Conservation (phyloP, 2,888 invertebrate genomes). For the Drosophila neonasuta region DNA sequence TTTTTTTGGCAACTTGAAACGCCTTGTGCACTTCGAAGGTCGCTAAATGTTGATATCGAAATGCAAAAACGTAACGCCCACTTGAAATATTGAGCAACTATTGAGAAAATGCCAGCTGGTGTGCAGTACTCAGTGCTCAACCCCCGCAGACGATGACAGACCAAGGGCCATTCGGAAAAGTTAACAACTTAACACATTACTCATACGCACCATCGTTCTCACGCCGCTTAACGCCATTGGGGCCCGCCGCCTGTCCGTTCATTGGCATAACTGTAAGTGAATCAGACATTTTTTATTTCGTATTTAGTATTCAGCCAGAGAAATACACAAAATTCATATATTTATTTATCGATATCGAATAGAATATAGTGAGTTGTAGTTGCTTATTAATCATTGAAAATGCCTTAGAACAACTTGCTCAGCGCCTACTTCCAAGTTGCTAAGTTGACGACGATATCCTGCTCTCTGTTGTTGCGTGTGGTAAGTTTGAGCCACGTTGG, state of each 20-base stretch:
- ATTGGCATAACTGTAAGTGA: slow-evolving; percentile 80
- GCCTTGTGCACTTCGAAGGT: slow-evolving; percentile 44
- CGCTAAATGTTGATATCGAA: slow-evolving; percentile 15
- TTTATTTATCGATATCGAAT: slow-evolving; percentile 6
- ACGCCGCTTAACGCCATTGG: slow-evolving; percentile 72
- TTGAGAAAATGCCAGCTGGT: slow-evolving; percentile 42
- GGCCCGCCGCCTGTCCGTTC: slow-evolving; percentile 79
- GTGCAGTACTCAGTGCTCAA: no score
- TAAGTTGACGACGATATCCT: slow-evolving; percentile 13
- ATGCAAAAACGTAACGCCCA: slow-evolving; percentile 33
- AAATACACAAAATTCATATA: slow-evolving; percentile 7
- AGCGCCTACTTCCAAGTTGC: slow-evolving; percentile 40
- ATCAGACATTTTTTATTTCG: slow-evolving; percentile 28
- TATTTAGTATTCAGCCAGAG: background rate
- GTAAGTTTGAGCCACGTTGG: slow-evolving; percentile 66
- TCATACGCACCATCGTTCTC: slow-evolving; percentile 78
- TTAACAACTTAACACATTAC: slow-evolving; percentile 26
- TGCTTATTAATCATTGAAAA: slow-evolving; percentile 35
- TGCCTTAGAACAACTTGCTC: slow-evolving; percentile 9
- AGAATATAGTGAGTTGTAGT: background rate
- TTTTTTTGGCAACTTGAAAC: slow-evolving; percentile 25
- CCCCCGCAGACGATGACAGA: background rate
- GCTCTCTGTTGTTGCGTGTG: slow-evolving; percentile 55
- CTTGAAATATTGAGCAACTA: slow-evolving; percentile 29
- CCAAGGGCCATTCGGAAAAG: background rate